These are phyloP conservation scores for Linurgus olivaceus DNA, from an alignment of 2,797 vertebrate species.

Conservation along the genomic window DNA sequence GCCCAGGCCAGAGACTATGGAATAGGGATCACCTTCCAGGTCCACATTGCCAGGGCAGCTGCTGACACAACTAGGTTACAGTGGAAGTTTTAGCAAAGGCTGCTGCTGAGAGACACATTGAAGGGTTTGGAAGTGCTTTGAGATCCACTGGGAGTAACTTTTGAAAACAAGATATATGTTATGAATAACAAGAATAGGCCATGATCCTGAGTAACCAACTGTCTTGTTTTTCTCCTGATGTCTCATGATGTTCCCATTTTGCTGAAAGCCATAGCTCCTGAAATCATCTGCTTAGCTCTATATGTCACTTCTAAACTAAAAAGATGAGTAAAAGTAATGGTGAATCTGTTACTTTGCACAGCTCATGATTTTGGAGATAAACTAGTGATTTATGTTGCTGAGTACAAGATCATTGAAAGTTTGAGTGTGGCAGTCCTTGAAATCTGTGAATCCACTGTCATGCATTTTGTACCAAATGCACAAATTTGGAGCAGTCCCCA, in stretches of 20 bases:
- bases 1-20: neutral
- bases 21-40: neutral
- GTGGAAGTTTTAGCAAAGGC: neutral
- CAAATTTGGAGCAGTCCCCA: neutral
- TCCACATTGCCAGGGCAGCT: neutral
- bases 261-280: neutral
- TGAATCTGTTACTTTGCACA: neutral
- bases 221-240: neutral
- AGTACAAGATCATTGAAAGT: neutral
- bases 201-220: neutral
- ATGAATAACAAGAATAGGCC: neutral
- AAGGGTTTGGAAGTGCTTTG: neutral
- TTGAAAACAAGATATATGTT: neutral
- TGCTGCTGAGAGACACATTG: neutral
- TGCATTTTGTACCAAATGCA: neutral
- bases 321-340: neutral
- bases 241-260: neutral
- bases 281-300: neutral
- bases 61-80: neutral
- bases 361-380: neutral
- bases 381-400: neutral
- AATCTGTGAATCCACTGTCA: neutral
- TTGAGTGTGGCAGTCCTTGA: neutral
- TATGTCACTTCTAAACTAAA: neutral
- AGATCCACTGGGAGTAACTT: neutral